These are phyloP conservation scores for Brachionus paranguensis DNA, from an alignment of 1,140 invertebrate genomes.

Conservation along the genomic window DNA sequence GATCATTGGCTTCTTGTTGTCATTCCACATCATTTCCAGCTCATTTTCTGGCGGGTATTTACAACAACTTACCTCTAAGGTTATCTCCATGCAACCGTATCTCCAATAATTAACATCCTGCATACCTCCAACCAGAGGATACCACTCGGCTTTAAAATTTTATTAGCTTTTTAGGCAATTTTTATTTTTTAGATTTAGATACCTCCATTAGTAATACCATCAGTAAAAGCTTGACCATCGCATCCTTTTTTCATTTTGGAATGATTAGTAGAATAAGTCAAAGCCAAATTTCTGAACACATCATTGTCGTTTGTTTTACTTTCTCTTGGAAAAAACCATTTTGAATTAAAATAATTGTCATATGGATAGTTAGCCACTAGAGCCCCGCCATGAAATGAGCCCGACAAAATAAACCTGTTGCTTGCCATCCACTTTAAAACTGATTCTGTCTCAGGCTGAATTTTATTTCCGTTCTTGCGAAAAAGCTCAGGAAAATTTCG, in stretches of 20 bases:
- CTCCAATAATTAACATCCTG: constrained; percentile 97
- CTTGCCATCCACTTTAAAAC: constrained; percentile 82
- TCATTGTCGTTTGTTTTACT: constrained; percentile 18
- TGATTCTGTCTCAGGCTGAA: constrained; percentile 77
- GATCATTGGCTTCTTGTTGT: constrained; percentile 8
- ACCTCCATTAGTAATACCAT: constrained; percentile 40
- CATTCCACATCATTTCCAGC: background rate
- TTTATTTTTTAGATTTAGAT: background rate
- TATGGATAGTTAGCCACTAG: constrained; percentile 78
- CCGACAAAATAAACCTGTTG: constrained; percentile 86
- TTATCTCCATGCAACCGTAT: constrained; percentile 98
- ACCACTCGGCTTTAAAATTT: constrained; percentile 24
- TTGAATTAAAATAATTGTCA: constrained; percentile 4
- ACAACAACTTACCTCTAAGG: constrained; percentile 90
- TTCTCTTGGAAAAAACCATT: background rate
- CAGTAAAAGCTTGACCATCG: background rate
- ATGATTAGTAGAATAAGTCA: constrained; percentile 6
- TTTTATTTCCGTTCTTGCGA: background rate
- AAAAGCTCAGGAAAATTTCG: constrained; percentile 84
- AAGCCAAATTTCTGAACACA: constrained; percentile 9
- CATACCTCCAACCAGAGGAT: constrained; percentile 66
- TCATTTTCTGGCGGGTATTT: constrained; percentile 68
- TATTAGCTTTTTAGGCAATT: background rate
- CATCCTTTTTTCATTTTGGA: background rate
- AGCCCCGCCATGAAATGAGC: constrained; percentile 89